These are phyloP conservation scores for Spilogale gracilis DNA, from an alignment of 2,113 vertebrate species.

Conservation along the genomic window DNA sequence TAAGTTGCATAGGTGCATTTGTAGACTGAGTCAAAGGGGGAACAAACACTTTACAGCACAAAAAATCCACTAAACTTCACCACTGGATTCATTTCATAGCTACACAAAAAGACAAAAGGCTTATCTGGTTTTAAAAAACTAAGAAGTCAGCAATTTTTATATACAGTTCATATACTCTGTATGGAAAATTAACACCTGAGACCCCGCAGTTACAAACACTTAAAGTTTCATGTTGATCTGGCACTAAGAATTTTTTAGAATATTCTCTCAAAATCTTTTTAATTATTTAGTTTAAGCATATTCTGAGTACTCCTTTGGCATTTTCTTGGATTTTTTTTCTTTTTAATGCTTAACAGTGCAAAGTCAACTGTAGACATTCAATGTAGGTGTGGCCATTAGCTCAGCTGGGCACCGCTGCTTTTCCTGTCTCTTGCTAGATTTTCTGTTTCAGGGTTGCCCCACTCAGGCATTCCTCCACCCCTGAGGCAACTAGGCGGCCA, in stretches of 20 bases:
- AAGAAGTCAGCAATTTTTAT: not conserved
- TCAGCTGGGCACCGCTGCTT: not conserved
- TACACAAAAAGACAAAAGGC: not conserved
- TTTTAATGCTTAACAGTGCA: constrained; percentile 41
- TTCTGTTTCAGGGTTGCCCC: not conserved
- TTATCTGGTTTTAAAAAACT: not conserved
- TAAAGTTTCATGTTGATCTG: not conserved
- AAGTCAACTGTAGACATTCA: constrained; percentile 28
- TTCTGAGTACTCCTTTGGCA: constrained; percentile 40
- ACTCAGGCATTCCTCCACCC: not conserved
- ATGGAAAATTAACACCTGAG: not conserved
- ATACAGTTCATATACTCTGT: not conserved
- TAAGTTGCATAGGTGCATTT: constrained; percentile 75
- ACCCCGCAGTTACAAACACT: not conserved
- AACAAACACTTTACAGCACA: constrained; percentile 6
- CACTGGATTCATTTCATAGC: constrained; percentile 1
- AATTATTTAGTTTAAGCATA: constrained; percentile 27
- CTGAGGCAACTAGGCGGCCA: not conserved
- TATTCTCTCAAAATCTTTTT: not conserved
- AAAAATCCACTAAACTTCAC: constrained; percentile 43
- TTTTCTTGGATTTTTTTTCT: not conserved
- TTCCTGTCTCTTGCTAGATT: not conserved
- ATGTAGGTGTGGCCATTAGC: not conserved
- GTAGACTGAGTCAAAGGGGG: constrained; percentile 57
- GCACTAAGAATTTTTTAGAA: not conserved